Percentiles rank a stretch among this genome's conserved stretches.
phyloP scores from a whole-genome alignment of 2,888 invertebrate genomes.

The Micropterix aruncella region DNA sequence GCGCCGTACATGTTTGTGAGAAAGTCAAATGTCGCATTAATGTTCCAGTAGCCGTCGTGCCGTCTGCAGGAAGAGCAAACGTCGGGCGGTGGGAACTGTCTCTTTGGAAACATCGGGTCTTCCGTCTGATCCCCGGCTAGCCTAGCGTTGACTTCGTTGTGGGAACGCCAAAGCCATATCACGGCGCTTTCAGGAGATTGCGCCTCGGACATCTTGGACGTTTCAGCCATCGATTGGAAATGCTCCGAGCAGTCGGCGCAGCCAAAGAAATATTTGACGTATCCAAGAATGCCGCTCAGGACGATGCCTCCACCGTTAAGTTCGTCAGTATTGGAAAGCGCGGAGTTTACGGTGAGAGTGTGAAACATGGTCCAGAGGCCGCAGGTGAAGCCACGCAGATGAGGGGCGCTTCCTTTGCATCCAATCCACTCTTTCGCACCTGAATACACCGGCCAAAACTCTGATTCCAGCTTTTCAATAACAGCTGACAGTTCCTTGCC shows the following conservation, averaged over 20 bases:
- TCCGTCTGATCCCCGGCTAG: constrained; percentile 77
- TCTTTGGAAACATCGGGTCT: constrained; percentile 81
- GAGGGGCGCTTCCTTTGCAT: constrained; percentile 66
- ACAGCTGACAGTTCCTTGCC: constrained; percentile 46
- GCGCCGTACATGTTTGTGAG: constrained; percentile 38
- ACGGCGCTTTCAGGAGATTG: constrained; percentile 60
- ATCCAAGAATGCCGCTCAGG: constrained; percentile 72
- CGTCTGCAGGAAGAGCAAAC: constrained; percentile 57
- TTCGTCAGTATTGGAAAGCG: constrained; percentile 31
- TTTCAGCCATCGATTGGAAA: constrained; percentile 73
- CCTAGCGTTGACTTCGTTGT: constrained; percentile 85
- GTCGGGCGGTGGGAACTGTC: constrained; percentile 64
- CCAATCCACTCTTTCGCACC: constrained; percentile 50
- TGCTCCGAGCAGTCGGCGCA: constrained; percentile 84
- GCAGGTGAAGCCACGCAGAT: constrained; percentile 81
- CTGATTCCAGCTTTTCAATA: constrained; percentile 36
- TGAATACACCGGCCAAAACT: constrained; percentile 41
- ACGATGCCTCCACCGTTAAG: constrained; percentile 36
- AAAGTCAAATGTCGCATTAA: constrained; percentile 46
- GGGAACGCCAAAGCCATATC: constrained; percentile 88
- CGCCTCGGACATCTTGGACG: constrained; percentile 54
- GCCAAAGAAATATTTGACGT: constrained; percentile 85
- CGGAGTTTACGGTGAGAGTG: constrained; percentile 70
- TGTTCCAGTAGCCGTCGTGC: constrained; percentile 43
- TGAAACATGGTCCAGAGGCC: constrained; percentile 94